These are phyloP conservation scores for Troides helena DNA, from an alignment of 2,888 invertebrate species.

Conservation along the genomic window DNA sequence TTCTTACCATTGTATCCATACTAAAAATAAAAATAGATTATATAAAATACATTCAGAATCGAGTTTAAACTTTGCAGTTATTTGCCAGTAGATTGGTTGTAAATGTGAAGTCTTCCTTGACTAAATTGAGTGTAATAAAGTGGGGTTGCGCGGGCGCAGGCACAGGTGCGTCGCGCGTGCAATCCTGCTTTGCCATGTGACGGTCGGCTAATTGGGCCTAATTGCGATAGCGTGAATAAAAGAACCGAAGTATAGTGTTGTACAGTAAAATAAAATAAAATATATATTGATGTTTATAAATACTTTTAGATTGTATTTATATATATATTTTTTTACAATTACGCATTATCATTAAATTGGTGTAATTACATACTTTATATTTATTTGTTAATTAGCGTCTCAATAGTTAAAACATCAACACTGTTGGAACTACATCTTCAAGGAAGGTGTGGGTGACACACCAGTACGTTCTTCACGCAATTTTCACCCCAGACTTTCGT, in stretches of 20 bases:
- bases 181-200: conserved; percentile 38
- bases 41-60: neutral
- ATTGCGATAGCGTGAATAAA: conserved; percentile 52
- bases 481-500: too few species aligned
- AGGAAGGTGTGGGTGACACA: too few species aligned
- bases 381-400: too few species aligned
- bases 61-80: conserved; percentile 57
- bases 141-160: conserved; percentile 52
- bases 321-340: too few species aligned
- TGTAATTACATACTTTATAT: too few species aligned
- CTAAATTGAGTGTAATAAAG: conserved; percentile 72
- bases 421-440: too few species aligned
- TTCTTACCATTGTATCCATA: neutral
- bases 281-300: neutral
- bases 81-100: conserved; percentile 63
- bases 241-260: conserved; percentile 20
- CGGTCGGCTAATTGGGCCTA: conserved; percentile 55
- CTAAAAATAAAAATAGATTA: neutral
- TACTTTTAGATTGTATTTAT: too few species aligned
- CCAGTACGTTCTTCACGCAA: too few species aligned
- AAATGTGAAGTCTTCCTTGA: conserved; percentile 65
- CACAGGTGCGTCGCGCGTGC: conserved; percentile 71
- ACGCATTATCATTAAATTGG: too few species aligned
- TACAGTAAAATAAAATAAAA: neutral
- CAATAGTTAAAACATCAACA: too few species aligned